These are phyloP conservation scores for Pyrrhosoma nymphula DNA, from an alignment of 2,888 invertebrate genomes.

Conservation along the genomic window DNA sequence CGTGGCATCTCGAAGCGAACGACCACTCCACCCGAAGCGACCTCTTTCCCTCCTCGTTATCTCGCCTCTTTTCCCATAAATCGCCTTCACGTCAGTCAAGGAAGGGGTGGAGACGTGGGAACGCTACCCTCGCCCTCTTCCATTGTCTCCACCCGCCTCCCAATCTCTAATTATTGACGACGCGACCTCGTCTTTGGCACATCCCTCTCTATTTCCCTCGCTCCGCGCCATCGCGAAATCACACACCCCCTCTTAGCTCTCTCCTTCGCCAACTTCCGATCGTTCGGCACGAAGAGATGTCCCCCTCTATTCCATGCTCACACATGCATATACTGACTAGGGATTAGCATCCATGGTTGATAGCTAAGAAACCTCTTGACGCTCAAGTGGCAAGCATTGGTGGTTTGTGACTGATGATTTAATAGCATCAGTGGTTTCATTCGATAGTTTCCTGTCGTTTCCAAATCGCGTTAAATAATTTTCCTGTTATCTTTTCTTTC, in stretches of 20 bases:
- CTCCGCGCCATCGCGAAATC: background rate
- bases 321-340: too few relatives aligned
- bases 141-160: background rate
- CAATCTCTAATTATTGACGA: background rate
- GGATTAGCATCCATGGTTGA: too few relatives aligned
- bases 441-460: too few relatives aligned
- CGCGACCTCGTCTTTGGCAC: slow-evolving; percentile 5
- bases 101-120: background rate
- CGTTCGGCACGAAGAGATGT: background rate
- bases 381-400: too few relatives aligned
- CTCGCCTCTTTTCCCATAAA: background rate
- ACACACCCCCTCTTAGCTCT: background rate
- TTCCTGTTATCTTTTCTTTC: too few relatives aligned
- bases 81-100: background rate
- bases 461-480: too few relatives aligned
- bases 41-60: background rate
- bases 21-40: background rate
- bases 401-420: too few relatives aligned
- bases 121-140: background rate
- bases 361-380: too few relatives aligned
- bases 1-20: too few relatives aligned
- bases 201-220: background rate
- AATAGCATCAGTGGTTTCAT: too few relatives aligned
- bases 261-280: background rate
- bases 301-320: background rate